phyloP scores from a whole-genome alignment of 2,888 invertebrate genomes.

The Tholera decimalis region DNA sequence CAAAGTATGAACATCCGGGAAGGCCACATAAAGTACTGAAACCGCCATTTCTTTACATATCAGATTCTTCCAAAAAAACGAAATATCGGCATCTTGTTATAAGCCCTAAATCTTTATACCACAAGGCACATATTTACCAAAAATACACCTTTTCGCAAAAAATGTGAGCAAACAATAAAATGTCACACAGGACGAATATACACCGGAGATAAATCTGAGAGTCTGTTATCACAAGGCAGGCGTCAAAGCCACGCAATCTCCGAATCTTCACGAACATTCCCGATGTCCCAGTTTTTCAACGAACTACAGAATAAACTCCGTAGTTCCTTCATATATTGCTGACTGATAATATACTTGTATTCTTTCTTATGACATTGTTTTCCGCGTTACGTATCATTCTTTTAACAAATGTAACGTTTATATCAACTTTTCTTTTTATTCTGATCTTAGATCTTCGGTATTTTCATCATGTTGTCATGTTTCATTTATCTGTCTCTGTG shows the following conservation, averaged over 20 bases:
- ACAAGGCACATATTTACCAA: slow-evolving; percentile 28
- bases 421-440: slow-evolving; percentile 49
- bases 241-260: slow-evolving; percentile 64
- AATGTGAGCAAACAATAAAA: slow-evolving; percentile 42
- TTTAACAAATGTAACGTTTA: slow-evolving; percentile 63
- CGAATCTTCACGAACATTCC: slow-evolving; percentile 43
- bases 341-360: slow-evolving; percentile 57
- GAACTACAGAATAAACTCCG: slow-evolving; percentile 42
- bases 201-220: slow-evolving; percentile 49
- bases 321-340: slow-evolving; percentile 47
- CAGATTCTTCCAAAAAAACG: slow-evolving; percentile 1
- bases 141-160: slow-evolving; percentile 16
- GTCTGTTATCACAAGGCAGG: slow-evolving; percentile 45
- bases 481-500: slow-evolving; percentile 48
- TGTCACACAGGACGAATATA: slow-evolving; percentile 45
- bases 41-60: too few relatives aligned
- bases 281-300: slow-evolving; percentile 43
- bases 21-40: too few relatives aligned
- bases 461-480: slow-evolving; percentile 40
- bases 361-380: slow-evolving; percentile 48
- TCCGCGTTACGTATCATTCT: slow-evolving; percentile 41
- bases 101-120: slow-evolving; percentile 14
- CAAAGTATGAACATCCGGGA: too few relatives aligned
- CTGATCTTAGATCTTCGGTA: slow-evolving; percentile 41
- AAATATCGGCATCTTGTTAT: not conserved